Percentiles rank a stretch among this genome's conserved stretches.
These are phyloP conservation scores for Lucilia cuprina DNA, from an alignment of 1,140 invertebrate genomes.

Conservation along the genomic window DNA sequence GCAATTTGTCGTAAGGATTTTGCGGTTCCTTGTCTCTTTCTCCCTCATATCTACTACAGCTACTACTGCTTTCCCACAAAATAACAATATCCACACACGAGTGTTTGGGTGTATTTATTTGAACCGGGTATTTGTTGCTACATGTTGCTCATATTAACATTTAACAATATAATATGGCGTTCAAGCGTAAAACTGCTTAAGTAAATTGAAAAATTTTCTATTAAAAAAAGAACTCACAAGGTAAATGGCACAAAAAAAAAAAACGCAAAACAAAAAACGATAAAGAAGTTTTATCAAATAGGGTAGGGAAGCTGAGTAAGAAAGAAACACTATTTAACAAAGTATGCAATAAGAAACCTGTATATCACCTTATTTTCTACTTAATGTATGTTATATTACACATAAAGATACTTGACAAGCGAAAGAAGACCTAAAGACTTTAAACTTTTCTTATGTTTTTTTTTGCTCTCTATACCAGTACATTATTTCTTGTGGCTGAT, in stretches of 20 bases:
- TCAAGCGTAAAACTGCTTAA: conserved; percentile 60
- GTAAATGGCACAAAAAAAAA: background rate
- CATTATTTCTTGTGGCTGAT: background rate
- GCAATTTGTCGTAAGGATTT: too few relatives aligned
- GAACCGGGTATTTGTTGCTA: background rate
- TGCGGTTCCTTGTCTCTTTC: too few relatives aligned
- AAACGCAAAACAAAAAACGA: background rate
- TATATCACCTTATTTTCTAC: conserved; percentile 4
- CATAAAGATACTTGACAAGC: conserved; percentile 3
- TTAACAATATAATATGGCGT: conserved; percentile 61
- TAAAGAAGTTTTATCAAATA: background rate
- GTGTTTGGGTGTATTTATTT: background rate
- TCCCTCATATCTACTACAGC: too few relatives aligned
- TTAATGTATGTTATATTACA: conserved; percentile 10
- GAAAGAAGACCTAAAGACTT: conserved; percentile 1
- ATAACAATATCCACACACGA: too few relatives aligned
- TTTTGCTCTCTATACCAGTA: background rate
- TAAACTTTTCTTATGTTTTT: background rate
- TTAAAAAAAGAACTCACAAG: background rate
- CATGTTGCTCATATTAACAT: conserved; percentile 61
- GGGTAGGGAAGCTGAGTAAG: background rate
- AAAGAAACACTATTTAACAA: background rate
- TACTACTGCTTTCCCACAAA: too few relatives aligned
- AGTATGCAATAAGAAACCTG: background rate
- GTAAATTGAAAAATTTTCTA: conserved; percentile 6